Conservation (phyloP, 1,140 invertebrate genomes). For the Drosophila sechellia region DNA sequence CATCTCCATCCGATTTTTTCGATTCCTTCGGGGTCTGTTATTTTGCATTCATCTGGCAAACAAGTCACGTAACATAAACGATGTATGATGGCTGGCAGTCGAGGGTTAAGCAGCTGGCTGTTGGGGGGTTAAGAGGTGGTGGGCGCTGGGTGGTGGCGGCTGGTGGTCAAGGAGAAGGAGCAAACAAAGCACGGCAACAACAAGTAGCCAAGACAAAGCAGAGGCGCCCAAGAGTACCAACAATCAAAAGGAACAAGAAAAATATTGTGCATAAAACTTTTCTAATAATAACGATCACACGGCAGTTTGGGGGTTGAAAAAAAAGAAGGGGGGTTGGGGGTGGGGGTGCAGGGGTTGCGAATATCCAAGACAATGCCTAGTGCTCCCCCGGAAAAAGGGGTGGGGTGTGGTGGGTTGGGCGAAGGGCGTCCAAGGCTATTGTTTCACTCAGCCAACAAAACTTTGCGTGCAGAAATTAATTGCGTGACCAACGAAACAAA, state of each 20-base stretch:
- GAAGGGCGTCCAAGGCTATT: slow-evolving; percentile 32
- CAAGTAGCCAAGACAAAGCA: slow-evolving; percentile 25
- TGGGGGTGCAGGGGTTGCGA: not conserved
- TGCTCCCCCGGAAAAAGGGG: not conserved
- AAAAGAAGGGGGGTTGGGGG: too few relatives aligned
- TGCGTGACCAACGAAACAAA: slow-evolving; percentile 55
- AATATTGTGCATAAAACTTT: slow-evolving; percentile 57
- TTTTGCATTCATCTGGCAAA: slow-evolving; percentile 61
- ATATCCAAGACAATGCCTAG: slow-evolving; percentile 45
- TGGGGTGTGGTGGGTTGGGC: not conserved
- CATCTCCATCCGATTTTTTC: slow-evolving; percentile 20
- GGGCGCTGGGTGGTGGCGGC: not conserved
- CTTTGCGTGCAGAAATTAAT: slow-evolving; percentile 57
- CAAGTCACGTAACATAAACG: slow-evolving; percentile 61
- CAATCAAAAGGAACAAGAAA: slow-evolving; percentile 44
- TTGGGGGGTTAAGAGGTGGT: too few relatives aligned
- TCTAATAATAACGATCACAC: slow-evolving; percentile 56
- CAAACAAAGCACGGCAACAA: slow-evolving; percentile 33
- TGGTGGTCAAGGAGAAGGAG: slow-evolving; percentile 28
- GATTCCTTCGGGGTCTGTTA: slow-evolving; percentile 47
- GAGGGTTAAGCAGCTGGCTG: slow-evolving; percentile 29
- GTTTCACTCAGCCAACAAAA: slow-evolving; percentile 45
- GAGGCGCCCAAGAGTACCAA: slow-evolving; percentile 8
- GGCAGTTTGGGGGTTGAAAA: not conserved
- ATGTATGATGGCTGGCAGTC: slow-evolving; percentile 53